Conservation (phyloP, 2,797 vertebrate species). For the Onychomys arenicola region DNA sequence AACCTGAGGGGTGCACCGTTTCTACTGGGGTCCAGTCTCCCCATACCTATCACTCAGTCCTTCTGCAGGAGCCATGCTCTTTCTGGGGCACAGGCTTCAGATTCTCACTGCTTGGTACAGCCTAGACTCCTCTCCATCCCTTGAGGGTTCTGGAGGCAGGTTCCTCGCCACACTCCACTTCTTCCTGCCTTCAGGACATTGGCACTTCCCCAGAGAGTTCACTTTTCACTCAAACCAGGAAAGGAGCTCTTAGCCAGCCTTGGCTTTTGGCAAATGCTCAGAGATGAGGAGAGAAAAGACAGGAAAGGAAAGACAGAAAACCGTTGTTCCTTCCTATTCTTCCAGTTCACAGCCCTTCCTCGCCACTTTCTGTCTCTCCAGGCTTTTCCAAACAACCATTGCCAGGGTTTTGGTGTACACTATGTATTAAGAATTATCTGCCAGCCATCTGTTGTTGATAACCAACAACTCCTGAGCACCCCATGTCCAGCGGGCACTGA, state of each 20-base stretch:
- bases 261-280: slow-evolving; percentile 20
- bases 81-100: neutral
- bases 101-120: neutral
- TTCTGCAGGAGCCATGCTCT: neutral
- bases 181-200: slow-evolving; percentile 21
- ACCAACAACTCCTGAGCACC: neutral
- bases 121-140: neutral
- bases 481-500: neutral
- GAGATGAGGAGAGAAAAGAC: slow-evolving; percentile 21
- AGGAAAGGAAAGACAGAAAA: neutral
- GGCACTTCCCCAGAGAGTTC: neutral
- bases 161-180: neutral
- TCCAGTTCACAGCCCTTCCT: neutral
- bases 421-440: slow-evolving; percentile 12
- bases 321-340: slow-evolving; percentile 39
- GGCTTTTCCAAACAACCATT: neutral
- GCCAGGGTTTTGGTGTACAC: neutral
- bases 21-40: neutral
- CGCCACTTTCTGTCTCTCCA: neutral
- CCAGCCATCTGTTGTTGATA: neutral
- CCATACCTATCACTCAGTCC: neutral
- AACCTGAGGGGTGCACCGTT: neutral
- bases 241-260: neutral
- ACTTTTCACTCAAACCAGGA: neutral
- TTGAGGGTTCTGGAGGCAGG: neutral